Evolutionary conservation across 1,140 invertebrate species (phyloP), one percentile per base, ranked within the genome.

Genomic region (Notospermus geniculatus): DNA sequence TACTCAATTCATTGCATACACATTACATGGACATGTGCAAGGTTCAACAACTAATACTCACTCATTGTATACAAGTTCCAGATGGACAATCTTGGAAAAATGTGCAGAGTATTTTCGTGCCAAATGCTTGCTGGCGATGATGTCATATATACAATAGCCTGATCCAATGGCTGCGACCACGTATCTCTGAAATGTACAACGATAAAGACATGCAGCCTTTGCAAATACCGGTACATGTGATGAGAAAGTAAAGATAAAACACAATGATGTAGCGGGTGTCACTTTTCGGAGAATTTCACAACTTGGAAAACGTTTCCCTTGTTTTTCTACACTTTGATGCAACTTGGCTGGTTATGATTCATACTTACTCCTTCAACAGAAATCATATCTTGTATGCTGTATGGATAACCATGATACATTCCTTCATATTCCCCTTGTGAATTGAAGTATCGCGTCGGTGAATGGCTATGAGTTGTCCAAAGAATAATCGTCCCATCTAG

Each of bases 401-500:
- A 68, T 30, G 71, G 71, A 57, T 71, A 76, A 1, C 60, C 30
- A 13, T 69, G 63, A 25, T 67, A 54, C 2, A 58, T 60, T 22
- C 69, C 70, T 22, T 71, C 54, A 59, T 71, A 69, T 32, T 73
- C 67, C 11, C 64, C 46, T 11, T 71, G 59, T 15, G 67, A 62
- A 52, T 69, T 71, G 53, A 76, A 67, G 22, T 64, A 63, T 25
- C 58, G 64, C 1, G 65, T 58, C 9, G 66, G 65, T 13, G 66
- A 54, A 19, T 71, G 63, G 29, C 64, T 71, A 36, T 73, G 65
- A 23, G 68, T 52, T 52, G 68, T 63, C 69, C 71, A 73, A 19
- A 76, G 36, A 15, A 71, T 58, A 19, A 76, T 71, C n/a, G 64
- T 71, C n/a, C 74, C 74, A 69, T 76, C 74, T 39, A 75, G 59